Evolutionary conservation across 2,797 vertebrate genomes (phyloP).

Genomic region (Enteromius mattozi): DNA sequence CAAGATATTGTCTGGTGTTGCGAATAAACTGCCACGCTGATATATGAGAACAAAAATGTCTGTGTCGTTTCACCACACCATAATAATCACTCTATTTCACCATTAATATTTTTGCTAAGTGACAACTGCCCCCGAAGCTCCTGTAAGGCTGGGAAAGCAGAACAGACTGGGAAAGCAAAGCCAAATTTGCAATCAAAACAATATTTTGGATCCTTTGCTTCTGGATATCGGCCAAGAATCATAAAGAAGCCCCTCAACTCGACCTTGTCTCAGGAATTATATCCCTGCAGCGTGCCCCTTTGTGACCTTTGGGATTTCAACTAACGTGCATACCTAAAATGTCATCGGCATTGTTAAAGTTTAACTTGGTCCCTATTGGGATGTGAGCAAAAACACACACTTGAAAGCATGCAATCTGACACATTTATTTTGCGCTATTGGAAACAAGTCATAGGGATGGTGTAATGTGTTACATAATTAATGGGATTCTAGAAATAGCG

Average conservation of each 20-base stretch:
- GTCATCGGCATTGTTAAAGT: conserved; percentile 47
- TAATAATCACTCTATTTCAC: conserved; percentile 34
- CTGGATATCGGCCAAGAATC: conserved; percentile 52
- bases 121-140: conserved; percentile 6
- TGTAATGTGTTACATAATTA: conserved; percentile 12
- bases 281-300: conserved; percentile 31
- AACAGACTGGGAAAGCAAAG: conserved; percentile 48
- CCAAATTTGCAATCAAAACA: conserved; percentile 28
- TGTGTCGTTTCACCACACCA: neutral
- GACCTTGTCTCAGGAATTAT: conserved; percentile 37
- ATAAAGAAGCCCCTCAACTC: conserved; percentile 44
- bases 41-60: conserved; percentile 9
- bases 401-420: conserved; percentile 12
- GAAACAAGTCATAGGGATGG: conserved; percentile 2
- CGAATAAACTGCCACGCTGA: conserved; percentile 26
- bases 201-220: conserved; percentile 34
- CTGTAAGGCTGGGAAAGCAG: conserved; percentile 35
- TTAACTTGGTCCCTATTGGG: conserved; percentile 29
- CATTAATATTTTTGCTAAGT: conserved; percentile 24
- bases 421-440: neutral
- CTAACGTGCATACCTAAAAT: conserved; percentile 20
- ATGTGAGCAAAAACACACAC: conserved; percentile 10
- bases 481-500: neutral
- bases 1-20: conserved; percentile 18
- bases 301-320: conserved; percentile 45